These are phyloP conservation scores for Morone saxatilis DNA, from an alignment of 2,113 vertebrate genomes.

Conservation along the genomic window DNA sequence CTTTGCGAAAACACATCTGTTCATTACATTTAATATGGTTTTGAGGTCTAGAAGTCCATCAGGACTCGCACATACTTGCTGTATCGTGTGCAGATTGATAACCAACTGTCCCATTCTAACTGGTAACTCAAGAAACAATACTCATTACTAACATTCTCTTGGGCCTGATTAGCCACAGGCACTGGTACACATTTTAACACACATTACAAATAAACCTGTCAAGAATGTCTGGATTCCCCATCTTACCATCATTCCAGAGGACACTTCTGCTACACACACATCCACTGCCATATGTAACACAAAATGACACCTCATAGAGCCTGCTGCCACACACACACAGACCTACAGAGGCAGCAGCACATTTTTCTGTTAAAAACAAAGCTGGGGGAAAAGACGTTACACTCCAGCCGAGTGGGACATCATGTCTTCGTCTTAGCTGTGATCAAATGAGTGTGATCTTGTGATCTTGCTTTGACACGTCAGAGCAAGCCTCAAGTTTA, in stretches of 20 bases:
- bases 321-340: slow-evolving; percentile 31
- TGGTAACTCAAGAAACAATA: background rate
- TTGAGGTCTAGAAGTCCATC: background rate
- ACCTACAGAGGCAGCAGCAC: background rate
- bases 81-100: background rate
- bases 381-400: slow-evolving; percentile 11
- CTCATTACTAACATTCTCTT: background rate
- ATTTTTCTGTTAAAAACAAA: slow-evolving; percentile 44
- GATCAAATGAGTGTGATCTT: slow-evolving; percentile 62
- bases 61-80: background rate
- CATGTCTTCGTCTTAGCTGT: slow-evolving; percentile 34
- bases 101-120: background rate
- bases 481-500: slow-evolving; percentile 36
- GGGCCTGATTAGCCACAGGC: slow-evolving; percentile 18
- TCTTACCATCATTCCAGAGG: background rate
- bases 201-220: background rate
- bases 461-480: slow-evolving; percentile 65
- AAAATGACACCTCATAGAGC: slow-evolving; percentile 1
- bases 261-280: background rate
- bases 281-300: slow-evolving; percentile 1
- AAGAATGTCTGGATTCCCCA: background rate
- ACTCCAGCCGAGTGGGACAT: slow-evolving; percentile 53
- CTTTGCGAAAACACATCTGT: slow-evolving; percentile 47
- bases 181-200: background rate
- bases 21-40: slow-evolving; percentile 41